Conservation (phyloP, 1,140 invertebrate genomes). For the Archivesica marissinica region DNA sequence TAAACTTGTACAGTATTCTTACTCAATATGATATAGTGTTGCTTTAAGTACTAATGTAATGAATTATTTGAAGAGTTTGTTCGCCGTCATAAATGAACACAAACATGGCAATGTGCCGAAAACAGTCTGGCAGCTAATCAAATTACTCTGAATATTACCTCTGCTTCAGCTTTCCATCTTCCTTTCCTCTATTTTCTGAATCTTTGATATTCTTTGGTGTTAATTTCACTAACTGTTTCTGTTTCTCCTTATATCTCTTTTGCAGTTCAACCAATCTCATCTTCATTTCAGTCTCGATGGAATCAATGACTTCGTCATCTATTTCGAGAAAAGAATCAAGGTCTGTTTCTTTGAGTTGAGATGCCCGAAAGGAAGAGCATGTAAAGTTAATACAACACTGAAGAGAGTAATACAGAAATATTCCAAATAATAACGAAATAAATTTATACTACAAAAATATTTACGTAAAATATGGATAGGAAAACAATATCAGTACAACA, state of each 20-base stretch:
- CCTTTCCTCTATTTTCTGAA: background rate
- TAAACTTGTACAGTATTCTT: too few species aligned
- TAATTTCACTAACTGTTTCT: conserved; percentile 90
- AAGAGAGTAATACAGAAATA: background rate
- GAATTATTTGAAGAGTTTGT: too few species aligned
- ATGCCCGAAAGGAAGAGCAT: conserved; percentile 58
- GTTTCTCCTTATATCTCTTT: conserved; percentile 92
- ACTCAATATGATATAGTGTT: too few species aligned
- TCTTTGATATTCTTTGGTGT: conserved; percentile 83
- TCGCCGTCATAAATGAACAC: too few species aligned
- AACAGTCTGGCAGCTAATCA: background rate
- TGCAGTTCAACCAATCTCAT: conserved; percentile 91
- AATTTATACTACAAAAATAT: background rate
- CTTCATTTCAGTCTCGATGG: conserved; percentile 91
- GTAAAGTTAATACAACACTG: background rate
- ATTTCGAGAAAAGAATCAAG: conserved; percentile 77
- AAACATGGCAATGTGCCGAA: background rate
- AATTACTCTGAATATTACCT: background rate
- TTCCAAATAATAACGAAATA: background rate
- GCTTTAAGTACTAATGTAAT: too few species aligned
- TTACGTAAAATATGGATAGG: background rate
- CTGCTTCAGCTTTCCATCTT: background rate
- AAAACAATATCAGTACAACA: too few species aligned
- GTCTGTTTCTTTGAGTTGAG: conserved; percentile 79
- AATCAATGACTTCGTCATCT: conserved; percentile 87